Base-by-base conservation (phyloP, 2,113 vertebrate species). In the Sardina pilchardus region DNA sequence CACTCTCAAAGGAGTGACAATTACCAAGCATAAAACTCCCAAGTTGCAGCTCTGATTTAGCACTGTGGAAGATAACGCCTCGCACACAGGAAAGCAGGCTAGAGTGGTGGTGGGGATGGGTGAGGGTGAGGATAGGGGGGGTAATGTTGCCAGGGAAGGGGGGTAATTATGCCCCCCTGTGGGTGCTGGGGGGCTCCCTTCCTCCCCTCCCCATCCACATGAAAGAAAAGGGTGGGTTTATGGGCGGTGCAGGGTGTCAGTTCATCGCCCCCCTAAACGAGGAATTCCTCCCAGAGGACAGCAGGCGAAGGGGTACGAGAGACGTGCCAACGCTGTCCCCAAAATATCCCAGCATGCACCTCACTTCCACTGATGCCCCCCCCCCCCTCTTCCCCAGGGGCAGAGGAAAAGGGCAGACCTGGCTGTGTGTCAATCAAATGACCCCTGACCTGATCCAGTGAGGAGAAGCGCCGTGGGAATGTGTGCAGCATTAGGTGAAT, bases 201-300 rank as follows among this genome's bases (percentile, higher is more conserved):
- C 71, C 71, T 78, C 30, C 34, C 71, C 71, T 78, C 71, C 71
- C 71, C 34, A 12, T 78, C 71, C 1, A 78, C 71, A 85, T 80
- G 71, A 85, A 83, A 85, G 42, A 10, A 56, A 39, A 67, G 83
- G 75, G 81, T 67, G 83, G 75, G 80, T 78, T 36, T 78, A 34
- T 78, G 71, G 71, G 71, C 71, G 34, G 71, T 17, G 71, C 34
- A 34, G 71, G 71, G 71, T 36, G 34, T 36, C 71, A 78, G 12
- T 78, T 78, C 63, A 30, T 67, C 63, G 30, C 63, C 63, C 63
- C 63, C 10, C 26, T 30, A 67, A 67, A 67, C 63, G n/a, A 67
- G 63, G n/a, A 67, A 67, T 67, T 8, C n/a, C 63, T 67, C 63
- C 63, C 63, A 67, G 26, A 78, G 71, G 71, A 78, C 30, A 78